Evolutionary conservation across 1,140 invertebrate genomes (phyloP).

Genomic region (Eumeta japonica): DNA sequence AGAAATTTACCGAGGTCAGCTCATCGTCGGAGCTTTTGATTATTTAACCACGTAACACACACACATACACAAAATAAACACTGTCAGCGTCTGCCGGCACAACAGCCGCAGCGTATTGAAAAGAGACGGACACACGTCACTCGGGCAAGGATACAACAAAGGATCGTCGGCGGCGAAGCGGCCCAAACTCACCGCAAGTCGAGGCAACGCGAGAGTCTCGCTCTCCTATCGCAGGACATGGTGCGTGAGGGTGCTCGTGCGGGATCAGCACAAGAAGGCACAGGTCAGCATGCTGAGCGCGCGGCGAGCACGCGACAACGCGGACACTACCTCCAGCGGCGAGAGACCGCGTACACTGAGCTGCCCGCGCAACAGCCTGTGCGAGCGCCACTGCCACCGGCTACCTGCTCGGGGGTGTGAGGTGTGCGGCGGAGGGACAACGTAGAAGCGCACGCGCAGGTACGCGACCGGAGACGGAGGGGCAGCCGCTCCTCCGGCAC

Average conservation of each 20-base stretch:
- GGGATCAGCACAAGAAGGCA: constrained; percentile 33
- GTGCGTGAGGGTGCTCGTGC: constrained; percentile 32
- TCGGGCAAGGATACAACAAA: constrained; percentile 44
- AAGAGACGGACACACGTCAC: constrained; percentile 44
- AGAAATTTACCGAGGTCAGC: too few relatives aligned
- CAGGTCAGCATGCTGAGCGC: constrained; percentile 37
- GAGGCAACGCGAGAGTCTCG: constrained; percentile 47
- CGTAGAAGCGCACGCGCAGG: constrained; percentile 48
- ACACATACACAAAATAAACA: constrained; percentile 28
- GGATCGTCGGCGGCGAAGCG: constrained; percentile 30
- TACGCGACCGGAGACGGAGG: constrained; percentile 27
- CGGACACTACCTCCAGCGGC: constrained; percentile 49
- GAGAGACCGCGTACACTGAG: constrained; percentile 52
- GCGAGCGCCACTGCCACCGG: constrained; percentile 33
- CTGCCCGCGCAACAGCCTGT: too few relatives aligned
- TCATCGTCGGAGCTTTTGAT: too few relatives aligned
- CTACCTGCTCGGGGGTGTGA: too few relatives aligned
- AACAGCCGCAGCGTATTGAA: constrained; percentile 33
- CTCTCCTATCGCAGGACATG: constrained; percentile 54
- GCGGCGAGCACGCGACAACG: constrained; percentile 41
- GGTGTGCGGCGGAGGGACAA: constrained; percentile 49
- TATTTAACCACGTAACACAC: constrained; percentile 6
- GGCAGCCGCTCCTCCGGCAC: constrained; percentile 9
- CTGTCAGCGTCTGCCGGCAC: constrained; percentile 24
- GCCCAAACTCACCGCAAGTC: constrained; percentile 49